A percentile compares a stretch with the other conserved stretches of the same genome.
Evolutionary conservation across 2,797 vertebrate species (phyloP).

Genomic region (Pangasius mekongensis): DNA sequence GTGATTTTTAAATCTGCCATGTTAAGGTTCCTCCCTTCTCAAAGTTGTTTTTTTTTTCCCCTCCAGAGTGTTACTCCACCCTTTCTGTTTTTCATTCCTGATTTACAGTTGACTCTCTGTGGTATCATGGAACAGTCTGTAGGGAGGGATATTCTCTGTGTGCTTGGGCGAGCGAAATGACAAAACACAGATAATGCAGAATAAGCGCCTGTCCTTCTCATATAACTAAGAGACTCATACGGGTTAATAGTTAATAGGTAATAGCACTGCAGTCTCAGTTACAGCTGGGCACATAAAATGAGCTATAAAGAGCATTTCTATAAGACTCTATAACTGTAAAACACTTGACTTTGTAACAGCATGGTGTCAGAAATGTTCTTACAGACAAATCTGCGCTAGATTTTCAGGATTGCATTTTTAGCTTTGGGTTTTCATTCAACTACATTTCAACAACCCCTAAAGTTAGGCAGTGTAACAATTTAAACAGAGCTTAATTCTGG

Average conservation of each 20-base stretch:
- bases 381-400: neutral
- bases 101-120: slow-evolving; percentile 29
- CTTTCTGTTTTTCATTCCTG: slow-evolving; percentile 40
- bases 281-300: slow-evolving; percentile 12
- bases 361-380: neutral
- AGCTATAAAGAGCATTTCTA: slow-evolving; percentile 5
- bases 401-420: neutral
- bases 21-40: slow-evolving; percentile 13
- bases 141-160: neutral
- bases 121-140: slow-evolving; percentile 1
- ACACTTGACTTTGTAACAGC: slow-evolving; percentile 12
- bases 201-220: slow-evolving; percentile 8
- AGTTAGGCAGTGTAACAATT: neutral
- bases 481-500: neutral
- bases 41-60: slow-evolving; percentile 4
- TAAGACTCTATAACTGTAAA: slow-evolving; percentile 21
- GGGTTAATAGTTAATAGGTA: slow-evolving; percentile 46
- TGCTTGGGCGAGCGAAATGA: neutral
- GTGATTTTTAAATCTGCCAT: slow-evolving; percentile 26
- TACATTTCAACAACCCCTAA: neutral
- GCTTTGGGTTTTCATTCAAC: neutral
- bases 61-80: slow-evolving; percentile 20
- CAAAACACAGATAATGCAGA: slow-evolving; percentile 36
- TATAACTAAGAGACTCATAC: slow-evolving; percentile 13
- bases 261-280: slow-evolving; percentile 6